phyloP scores from a whole-genome alignment of 2,113 vertebrate species.

The Sturnus vulgaris region DNA sequence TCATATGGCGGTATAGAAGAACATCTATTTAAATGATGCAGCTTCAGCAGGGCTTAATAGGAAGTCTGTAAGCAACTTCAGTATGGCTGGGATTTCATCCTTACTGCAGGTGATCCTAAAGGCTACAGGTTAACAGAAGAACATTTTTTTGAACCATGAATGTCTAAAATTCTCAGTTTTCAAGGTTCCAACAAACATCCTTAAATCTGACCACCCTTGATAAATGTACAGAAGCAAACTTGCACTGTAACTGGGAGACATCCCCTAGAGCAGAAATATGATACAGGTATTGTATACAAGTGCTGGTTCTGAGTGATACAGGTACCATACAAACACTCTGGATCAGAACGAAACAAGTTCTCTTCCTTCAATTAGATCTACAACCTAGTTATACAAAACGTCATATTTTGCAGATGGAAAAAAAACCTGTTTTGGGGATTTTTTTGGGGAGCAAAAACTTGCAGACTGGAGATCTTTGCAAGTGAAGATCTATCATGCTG shows the following conservation, averaged over 20 bases:
- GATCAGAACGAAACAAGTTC: background rate
- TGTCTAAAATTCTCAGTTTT: too few species aligned
- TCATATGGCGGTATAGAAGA: background rate
- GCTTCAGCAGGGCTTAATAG: background rate
- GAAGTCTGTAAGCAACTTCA: background rate
- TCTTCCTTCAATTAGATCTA: background rate
- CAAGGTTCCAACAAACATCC: too few species aligned
- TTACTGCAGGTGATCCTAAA: background rate
- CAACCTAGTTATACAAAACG: background rate
- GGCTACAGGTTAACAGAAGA: background rate
- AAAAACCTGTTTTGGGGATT: background rate
- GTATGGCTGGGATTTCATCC: background rate
- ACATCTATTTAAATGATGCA: background rate
- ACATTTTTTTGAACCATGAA: background rate
- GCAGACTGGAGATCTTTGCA: background rate
- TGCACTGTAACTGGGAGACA: background rate
- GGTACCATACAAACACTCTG: background rate
- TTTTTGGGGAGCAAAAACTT: background rate
- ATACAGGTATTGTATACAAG: background rate
- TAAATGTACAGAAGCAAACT: background rate
- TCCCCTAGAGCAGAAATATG: background rate
- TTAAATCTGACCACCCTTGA: background rate
- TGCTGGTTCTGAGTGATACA: background rate
- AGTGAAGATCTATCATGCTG: background rate
- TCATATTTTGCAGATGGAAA: background rate